phyloP scores from a whole-genome alignment of 2,888 invertebrate genomes.

The Drosophila putrida region DNA sequence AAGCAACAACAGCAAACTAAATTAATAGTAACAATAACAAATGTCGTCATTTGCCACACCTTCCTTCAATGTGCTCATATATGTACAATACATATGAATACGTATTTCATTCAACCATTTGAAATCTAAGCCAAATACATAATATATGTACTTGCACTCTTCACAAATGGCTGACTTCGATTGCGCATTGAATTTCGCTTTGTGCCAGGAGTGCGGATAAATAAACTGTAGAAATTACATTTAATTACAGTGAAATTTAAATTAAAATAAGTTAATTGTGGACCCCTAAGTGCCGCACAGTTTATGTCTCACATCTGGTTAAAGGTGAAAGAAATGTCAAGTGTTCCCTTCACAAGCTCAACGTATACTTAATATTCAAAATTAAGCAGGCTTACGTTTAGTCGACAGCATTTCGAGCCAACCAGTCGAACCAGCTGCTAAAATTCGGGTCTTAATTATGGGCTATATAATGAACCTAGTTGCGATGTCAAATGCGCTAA shows the following conservation, averaged over 20 bases:
- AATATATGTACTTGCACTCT: slow-evolving; percentile 43
- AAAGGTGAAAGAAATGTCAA: slow-evolving; percentile 77
- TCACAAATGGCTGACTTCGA: slow-evolving; percentile 60
- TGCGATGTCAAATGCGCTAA: slow-evolving; percentile 4
- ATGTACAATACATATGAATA: not conserved
- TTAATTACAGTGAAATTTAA: slow-evolving; percentile 46
- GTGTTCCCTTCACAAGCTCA: slow-evolving; percentile 14
- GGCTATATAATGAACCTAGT: slow-evolving; percentile 7
- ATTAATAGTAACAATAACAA: slow-evolving; percentile 35
- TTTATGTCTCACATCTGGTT: slow-evolving; percentile 10
- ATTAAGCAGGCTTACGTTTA: slow-evolving; percentile 1
- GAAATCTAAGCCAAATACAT: slow-evolving; percentile 62
- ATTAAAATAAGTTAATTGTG: slow-evolving; percentile 50
- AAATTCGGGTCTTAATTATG: slow-evolving; percentile 28
- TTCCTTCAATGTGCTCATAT: slow-evolving; percentile 23
- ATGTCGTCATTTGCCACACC: slow-evolving; percentile 58
- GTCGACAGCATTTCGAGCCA: slow-evolving; percentile 22
- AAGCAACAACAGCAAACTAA: slow-evolving; percentile 9
- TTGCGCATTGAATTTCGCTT: slow-evolving; percentile 54
- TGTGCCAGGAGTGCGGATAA: slow-evolving; percentile 23
- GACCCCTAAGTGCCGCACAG: slow-evolving; percentile 3
- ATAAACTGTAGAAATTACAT: slow-evolving; percentile 19
- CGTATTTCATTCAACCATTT: slow-evolving; percentile 40
- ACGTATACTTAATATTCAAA: slow-evolving; percentile 10
- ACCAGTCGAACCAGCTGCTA: slow-evolving; percentile 45